These are phyloP conservation scores for Eremophila alpestris DNA, from an alignment of 2,797 vertebrate species.

Conservation along the genomic window DNA sequence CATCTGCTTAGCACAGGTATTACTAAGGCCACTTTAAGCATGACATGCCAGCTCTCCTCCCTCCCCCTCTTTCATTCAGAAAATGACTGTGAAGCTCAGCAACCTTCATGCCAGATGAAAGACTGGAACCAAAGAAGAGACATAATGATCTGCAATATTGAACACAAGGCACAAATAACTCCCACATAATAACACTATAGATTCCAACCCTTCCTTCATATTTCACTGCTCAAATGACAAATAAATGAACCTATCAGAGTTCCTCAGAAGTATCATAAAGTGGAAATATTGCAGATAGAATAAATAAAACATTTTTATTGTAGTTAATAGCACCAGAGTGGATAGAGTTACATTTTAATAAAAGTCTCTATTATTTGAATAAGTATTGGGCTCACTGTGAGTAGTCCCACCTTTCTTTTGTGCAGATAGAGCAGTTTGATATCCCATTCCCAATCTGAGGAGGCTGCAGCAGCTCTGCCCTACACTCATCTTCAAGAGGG, in stretches of 20 bases:
- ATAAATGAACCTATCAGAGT: constrained; percentile 55
- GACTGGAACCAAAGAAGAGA: constrained; percentile 23
- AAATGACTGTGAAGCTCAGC: not conserved
- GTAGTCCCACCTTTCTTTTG: not conserved
- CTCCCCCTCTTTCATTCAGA: not conserved
- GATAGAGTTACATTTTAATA: constrained; percentile 53
- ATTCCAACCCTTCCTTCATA: constrained; percentile 43
- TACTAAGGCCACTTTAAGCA: not conserved
- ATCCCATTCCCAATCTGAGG: not conserved
- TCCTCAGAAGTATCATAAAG: constrained; percentile 24
- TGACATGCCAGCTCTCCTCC: not conserved
- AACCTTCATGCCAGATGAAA: constrained; percentile 7
- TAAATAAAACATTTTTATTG: constrained; percentile 64
- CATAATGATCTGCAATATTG: not conserved
- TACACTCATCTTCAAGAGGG: not conserved
- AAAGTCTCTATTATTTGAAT: constrained; percentile 12
- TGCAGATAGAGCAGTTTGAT: not conserved
- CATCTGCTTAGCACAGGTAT: not conserved
- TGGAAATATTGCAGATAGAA: constrained; percentile 50
- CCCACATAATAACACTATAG: constrained; percentile 31
- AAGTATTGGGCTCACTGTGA: not conserved
- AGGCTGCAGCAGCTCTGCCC: not conserved
- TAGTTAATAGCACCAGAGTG: constrained; percentile 26
- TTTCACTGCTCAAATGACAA: constrained; percentile 56
- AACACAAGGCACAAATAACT: constrained; percentile 49